Percentiles rank a stretch among this genome's conserved stretches.
These are phyloP conservation scores for Asbolus verrucosus DNA, from an alignment of 1,140 invertebrate species.

Conservation along the genomic window DNA sequence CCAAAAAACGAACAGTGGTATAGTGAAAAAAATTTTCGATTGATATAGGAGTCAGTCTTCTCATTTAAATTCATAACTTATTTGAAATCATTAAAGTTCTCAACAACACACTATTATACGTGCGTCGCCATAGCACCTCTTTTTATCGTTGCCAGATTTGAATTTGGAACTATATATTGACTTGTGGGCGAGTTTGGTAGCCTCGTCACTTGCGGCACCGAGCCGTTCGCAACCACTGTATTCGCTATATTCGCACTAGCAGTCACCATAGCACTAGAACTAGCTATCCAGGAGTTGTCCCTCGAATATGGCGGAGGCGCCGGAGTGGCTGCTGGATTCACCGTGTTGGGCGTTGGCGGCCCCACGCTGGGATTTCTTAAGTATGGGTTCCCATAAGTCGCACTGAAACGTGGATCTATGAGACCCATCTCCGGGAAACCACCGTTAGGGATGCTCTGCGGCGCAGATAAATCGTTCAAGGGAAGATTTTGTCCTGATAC, in stretches of 20 bases:
- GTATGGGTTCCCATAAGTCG: conserved; percentile 90
- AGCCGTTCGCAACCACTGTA: conserved; percentile 63
- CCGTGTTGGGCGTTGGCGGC: conserved; percentile 70
- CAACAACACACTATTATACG: conserved; percentile 67
- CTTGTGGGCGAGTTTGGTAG: conserved; percentile 67
- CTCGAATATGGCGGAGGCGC: conserved; percentile 78
- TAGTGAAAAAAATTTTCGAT: conserved; percentile 50
- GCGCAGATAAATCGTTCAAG: conserved; percentile 59
- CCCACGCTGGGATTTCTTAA: conserved; percentile 72
- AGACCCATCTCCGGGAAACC: conserved; percentile 68
- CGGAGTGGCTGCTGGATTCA: conserved; percentile 81
- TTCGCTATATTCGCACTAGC: conserved; percentile 62
- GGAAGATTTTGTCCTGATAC: conserved; percentile 57
- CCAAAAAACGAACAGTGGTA: conserved; percentile 20
- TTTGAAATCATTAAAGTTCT: conserved; percentile 12
- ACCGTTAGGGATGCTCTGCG: conserved; percentile 65
- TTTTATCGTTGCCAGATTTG: conserved; percentile 68
- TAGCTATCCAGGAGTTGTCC: conserved; percentile 60
- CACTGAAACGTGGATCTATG: conserved; percentile 87
- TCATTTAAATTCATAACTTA: conserved; percentile 35
- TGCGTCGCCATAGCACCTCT: conserved; percentile 73
- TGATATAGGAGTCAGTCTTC: conserved; percentile 47
- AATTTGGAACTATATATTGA: conserved; percentile 67
- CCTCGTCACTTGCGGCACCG: conserved; percentile 66
- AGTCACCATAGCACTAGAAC: conserved; percentile 59